Evolutionary conservation across 2,888 invertebrate species (phyloP).

Genomic region (Pristionchus mayeri): DNA sequence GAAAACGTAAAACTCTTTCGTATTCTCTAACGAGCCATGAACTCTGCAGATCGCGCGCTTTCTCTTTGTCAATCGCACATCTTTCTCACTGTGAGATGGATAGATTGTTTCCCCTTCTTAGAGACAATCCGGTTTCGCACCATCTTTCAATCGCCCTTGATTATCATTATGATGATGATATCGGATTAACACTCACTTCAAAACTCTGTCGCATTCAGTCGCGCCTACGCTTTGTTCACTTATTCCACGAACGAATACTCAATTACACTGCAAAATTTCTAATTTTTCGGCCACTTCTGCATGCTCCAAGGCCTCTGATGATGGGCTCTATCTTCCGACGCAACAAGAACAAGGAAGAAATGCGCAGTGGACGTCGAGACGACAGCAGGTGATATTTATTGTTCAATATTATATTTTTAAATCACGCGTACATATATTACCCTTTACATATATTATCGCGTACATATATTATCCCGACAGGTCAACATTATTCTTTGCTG

Average conservation of each 20-base stretch:
- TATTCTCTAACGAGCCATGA: neutral
- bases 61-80: no score
- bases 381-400: neutral
- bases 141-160: neutral
- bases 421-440: no score
- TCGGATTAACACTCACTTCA: no score
- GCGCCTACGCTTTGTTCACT: no score
- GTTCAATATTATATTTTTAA: neutral
- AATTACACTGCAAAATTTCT: no score
- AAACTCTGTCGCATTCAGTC: neutral
- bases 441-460: no score
- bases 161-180: conserved; percentile 37
- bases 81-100: no score
- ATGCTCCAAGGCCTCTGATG: neutral
- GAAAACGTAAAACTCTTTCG: no score
- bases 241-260: no score
- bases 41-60: conserved; percentile 3
- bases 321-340: conserved; percentile 33
- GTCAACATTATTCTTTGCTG: no score
- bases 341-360: conserved; percentile 23
- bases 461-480: no score
- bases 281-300: neutral
- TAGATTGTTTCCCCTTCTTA: conserved; percentile 24
- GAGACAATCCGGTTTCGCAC: neutral
- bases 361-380: neutral